These are phyloP conservation scores for Aspidiotus rigidus DNA, from an alignment of 2,888 invertebrate species.

Conservation along the genomic window DNA sequence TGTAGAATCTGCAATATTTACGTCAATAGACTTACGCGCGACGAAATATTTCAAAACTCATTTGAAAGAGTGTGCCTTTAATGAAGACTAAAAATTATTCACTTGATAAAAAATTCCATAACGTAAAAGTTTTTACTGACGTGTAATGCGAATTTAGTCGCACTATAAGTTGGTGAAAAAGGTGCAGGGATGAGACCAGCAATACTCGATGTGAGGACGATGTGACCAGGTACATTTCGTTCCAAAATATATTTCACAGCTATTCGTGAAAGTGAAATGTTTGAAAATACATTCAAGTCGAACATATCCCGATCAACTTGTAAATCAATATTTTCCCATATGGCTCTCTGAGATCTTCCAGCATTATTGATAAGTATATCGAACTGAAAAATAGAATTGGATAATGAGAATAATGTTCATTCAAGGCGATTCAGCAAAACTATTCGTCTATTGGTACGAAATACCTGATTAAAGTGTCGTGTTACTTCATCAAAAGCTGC, in stretches of 20 bases:
- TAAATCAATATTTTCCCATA: slow-evolving; percentile 60
- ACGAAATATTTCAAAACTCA: no score
- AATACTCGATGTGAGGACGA: slow-evolving; percentile 65
- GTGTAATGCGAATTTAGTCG: slow-evolving; percentile 66
- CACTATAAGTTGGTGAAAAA: slow-evolving; percentile 60
- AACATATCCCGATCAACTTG: slow-evolving; percentile 64
- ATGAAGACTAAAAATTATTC: neutral
- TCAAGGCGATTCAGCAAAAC: neutral
- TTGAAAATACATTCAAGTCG: slow-evolving; percentile 66
- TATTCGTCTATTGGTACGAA: neutral
- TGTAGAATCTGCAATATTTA: no score
- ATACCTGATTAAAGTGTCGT: slow-evolving; percentile 54
- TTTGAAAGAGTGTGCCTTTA: neutral
- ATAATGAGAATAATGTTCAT: neutral
- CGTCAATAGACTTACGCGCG: no score
- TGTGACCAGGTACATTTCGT: slow-evolving; percentile 50
- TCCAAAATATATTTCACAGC: slow-evolving; percentile 57
- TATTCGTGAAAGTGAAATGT: slow-evolving; percentile 59
- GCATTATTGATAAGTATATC: slow-evolving; percentile 75
- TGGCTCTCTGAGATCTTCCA: slow-evolving; percentile 65
- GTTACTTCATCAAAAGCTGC: slow-evolving; percentile 53
- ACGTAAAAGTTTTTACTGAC: slow-evolving; percentile 44
- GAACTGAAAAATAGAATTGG: slow-evolving; percentile 44
- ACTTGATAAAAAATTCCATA: neutral
- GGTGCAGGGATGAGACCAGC: slow-evolving; percentile 61